These are phyloP conservation scores for Galeopterus variegatus DNA, from an alignment of 2,113 vertebrate species.

Conservation along the genomic window DNA sequence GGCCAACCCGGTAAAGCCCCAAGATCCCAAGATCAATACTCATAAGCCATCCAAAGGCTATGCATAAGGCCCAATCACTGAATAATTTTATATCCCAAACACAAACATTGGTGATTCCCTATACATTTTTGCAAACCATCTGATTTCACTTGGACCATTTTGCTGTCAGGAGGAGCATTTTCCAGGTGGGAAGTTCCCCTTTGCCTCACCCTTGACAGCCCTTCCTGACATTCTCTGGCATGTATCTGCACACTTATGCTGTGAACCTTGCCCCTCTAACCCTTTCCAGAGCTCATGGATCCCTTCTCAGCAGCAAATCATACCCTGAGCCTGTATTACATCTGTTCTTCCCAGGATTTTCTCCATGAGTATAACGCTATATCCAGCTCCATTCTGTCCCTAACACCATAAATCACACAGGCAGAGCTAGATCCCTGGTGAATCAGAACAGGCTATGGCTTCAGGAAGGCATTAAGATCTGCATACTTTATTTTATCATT, in stretches of 20 bases:
- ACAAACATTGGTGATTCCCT: neutral
- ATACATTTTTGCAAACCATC: conserved; percentile 40
- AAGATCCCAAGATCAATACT: conserved; percentile 4
- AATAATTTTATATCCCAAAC: conserved; percentile 25
- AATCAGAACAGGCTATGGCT: conserved; percentile 61
- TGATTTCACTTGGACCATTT: conserved; percentile 46
- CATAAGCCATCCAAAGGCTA: neutral
- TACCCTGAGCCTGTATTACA: neutral
- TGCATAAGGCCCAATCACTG: neutral
- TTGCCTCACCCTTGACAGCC: neutral
- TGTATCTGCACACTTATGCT: neutral
- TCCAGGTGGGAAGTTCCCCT: conserved; percentile 43
- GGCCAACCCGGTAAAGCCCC: neutral
- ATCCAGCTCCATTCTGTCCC: conserved; percentile 66
- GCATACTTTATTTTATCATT: conserved; percentile 78
- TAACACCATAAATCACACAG: conserved; percentile 62
- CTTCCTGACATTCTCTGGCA: conserved; percentile 34
- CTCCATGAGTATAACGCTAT: conserved; percentile 63
- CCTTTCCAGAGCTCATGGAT: conserved; percentile 26
- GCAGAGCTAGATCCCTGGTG: conserved; percentile 69
- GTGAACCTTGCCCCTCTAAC: neutral
- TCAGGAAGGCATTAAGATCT: conserved; percentile 71
- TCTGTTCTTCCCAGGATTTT: conserved; percentile 56
- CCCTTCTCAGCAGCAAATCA: conserved; percentile 62
- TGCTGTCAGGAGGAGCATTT: conserved; percentile 43